A percentile compares a stretch with the other conserved stretches of the same genome.
These are phyloP conservation scores for Chroicocephalus ridibundus DNA, from an alignment of 2,113 vertebrate genomes.

Conservation along the genomic window DNA sequence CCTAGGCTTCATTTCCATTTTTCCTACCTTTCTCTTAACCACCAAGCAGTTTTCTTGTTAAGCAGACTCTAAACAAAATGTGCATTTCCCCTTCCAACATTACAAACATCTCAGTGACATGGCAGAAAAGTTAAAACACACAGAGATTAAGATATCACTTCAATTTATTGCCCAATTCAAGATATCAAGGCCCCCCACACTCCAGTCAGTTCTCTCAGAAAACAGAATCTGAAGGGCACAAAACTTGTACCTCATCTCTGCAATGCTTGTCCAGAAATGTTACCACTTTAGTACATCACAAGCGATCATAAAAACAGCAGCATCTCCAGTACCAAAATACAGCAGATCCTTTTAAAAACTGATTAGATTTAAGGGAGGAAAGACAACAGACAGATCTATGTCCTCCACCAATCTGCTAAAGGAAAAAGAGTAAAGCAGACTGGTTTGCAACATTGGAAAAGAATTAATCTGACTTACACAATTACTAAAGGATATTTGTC, in stretches of 20 bases:
- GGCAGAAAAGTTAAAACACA: background rate
- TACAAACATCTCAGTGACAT: background rate
- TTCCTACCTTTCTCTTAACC: background rate
- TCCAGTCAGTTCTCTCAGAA: background rate
- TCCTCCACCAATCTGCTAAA: background rate
- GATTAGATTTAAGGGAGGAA: background rate
- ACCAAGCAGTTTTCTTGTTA: background rate
- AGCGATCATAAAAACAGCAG: background rate
- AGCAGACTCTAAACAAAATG: background rate
- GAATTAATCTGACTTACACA: conserved; percentile 41
- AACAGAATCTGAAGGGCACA: background rate
- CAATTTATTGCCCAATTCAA: background rate
- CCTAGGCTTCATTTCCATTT: background rate
- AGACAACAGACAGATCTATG: background rate
- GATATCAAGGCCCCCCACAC: background rate
- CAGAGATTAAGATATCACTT: background rate
- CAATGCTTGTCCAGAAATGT: background rate
- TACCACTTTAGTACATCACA: background rate
- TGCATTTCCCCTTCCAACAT: background rate
- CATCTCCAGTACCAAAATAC: background rate
- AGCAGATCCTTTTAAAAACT: background rate
- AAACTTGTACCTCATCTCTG: background rate
- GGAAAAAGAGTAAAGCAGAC: background rate
- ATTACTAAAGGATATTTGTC: conserved; percentile 18
- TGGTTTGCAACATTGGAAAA: background rate